phyloP scores from a whole-genome alignment of 1,140 invertebrate species.

The Phymorhynchus buccinoides region DNA sequence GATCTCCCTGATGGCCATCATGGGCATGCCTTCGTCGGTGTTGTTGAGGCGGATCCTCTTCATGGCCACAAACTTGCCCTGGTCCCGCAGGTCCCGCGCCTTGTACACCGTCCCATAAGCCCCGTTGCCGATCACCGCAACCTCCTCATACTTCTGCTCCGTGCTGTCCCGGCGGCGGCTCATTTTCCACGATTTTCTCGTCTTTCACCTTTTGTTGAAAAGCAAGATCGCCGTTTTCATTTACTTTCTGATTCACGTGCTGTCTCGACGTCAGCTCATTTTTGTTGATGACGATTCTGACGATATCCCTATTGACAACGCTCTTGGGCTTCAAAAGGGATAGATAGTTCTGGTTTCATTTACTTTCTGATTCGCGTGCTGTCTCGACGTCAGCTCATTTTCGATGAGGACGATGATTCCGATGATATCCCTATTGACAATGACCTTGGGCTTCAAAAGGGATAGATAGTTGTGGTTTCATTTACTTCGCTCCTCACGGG shows the following conservation, averaged over 20 bases:
- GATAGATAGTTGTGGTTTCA: no score
- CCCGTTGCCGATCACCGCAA: slow-evolving; percentile 70
- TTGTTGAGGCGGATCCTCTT: slow-evolving; percentile 89
- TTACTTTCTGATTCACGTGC: slow-evolving; percentile 20
- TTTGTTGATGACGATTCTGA: no score
- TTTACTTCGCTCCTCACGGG: no score
- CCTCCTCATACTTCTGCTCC: slow-evolving; percentile 64
- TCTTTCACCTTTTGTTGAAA: no score
- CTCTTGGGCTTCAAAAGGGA: no score
- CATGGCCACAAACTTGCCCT: slow-evolving; percentile 89
- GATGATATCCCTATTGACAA: no score
- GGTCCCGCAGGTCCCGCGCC: slow-evolving; percentile 66
- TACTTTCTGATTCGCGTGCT: no score
- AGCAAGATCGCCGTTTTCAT: slow-evolving; percentile 32
- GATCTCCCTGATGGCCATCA: slow-evolving; percentile 95
- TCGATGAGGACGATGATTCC: not conserved
- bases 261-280: slow-evolving; percentile 37
- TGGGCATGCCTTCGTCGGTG: slow-evolving; percentile 88
- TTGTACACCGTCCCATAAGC: slow-evolving; percentile 74
- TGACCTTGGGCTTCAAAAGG: no score
- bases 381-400: no score
- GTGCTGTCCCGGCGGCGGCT: slow-evolving; percentile 38
- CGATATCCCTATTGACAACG: no score
- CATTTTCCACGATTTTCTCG: no score
- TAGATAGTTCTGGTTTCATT: no score